Base-by-base conservation (phyloP, 2,797 vertebrate species). In the Diceros bicornis region DNA sequence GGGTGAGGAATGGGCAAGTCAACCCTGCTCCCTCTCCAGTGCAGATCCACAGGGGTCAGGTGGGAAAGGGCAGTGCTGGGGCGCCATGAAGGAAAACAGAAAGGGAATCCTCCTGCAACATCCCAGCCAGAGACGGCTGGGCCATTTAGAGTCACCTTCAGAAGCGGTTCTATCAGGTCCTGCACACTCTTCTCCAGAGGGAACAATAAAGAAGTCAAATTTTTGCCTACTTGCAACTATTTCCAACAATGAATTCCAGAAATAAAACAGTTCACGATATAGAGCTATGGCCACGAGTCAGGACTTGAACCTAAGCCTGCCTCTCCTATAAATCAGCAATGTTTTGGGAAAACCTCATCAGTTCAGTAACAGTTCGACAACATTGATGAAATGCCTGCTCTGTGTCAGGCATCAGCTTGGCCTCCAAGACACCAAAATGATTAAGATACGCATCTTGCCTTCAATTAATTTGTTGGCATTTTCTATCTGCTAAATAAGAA, bases 1-100 rank as follows among this genome's bases (percentile, higher is more conserved):
- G 16, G 16, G 8, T 6, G 0, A 20, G 41, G 61, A 71, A 4
- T 0, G 0, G 52, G 17, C 69, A 18, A 32, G n/a, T 6, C 50
- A n/a, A 8, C 37, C 32, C 13, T 5, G 23, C 12, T 47, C 57
- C 61, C 72, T 29, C 11, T 3, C 14, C 34, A 20, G 4, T 1
- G 37, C 1, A 7, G 68, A 44, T 0, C 2, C 20, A 25, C 23
- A 27, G 37, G 0, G 41, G 11, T 1, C 41, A 6, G 32, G 7
- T 4, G 16, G 9, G 6, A 55, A 69, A 20, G 1, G 0, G 17
- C 34, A 27, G 9, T 0, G 7, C 34, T 11, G 0, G 37, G 81
- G 13, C 2, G 2, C 47, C 25, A 32, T 25, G 9, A 3, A 7
- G 27, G 41, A 29, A 81, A 62, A 21, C 3, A 4, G 64, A 41